Base-by-base conservation (phyloP, 2,797 vertebrate genomes). In the Margarornis squamiger region DNA sequence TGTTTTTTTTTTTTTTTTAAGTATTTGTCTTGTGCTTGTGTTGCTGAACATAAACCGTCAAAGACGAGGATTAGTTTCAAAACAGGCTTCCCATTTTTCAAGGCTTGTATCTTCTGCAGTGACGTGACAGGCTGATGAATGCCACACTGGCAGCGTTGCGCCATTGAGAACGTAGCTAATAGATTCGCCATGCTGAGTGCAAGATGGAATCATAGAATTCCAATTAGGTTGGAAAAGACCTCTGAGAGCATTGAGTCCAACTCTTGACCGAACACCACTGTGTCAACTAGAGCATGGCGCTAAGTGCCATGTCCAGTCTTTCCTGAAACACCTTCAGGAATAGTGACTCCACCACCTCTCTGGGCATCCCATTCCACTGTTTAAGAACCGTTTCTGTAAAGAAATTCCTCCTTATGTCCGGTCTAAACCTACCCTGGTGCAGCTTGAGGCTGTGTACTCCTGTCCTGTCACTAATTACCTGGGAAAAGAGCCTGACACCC, bases 181-280 rank as follows among this genome's bases (percentile, higher is more conserved):
- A 48, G 57, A 41, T 75, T 18, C 45, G 41, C 6, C 13, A 14
- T 43, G 71, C 70, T 77, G 52, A 59, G 57, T 43, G 23, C 2
- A 58, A 52, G 66, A 65, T n/a, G 51, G 41, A 74, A 41, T 54
- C 48, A 18, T 36, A 63, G 57, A 51, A 72, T 63, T 29, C 71
- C 65, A 51, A 27, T 46, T 52, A 41, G 30, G 12, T 10, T 72
- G 66, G 66, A 46, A 77, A 77, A 77, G 34, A 34, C 34, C 39
- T 90, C 30, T 34, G 72, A 84, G 58, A 14, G 27, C 23, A 43
- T 23, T 0, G 0, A 65, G 22, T 32, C 34, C 30, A 66, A 6
- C 16, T 52, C 0, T 8, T 54, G 52, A 59, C 18, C 0, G 0
- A 77, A 23, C 0, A 2, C 13, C 4, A 24, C 16, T 13, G 4